Conservation (phyloP, 1,140 invertebrate genomes). For the Bradynema listronoti region DNA sequence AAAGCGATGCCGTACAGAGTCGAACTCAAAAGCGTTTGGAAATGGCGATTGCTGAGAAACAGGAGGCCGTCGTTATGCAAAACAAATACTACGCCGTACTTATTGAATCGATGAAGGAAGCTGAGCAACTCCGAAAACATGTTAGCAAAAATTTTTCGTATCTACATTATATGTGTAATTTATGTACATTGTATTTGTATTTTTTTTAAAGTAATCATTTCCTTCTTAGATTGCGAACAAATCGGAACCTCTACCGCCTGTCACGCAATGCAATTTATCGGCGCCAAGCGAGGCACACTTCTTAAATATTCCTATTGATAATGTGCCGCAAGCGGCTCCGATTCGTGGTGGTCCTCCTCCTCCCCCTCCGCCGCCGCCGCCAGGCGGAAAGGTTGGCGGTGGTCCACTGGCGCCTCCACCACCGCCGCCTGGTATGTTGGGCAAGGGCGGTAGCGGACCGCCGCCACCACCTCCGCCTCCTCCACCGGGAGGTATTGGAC, state of each 20-base stretch:
- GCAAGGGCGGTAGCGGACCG: not conserved
- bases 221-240: slow-evolving; percentile 22
- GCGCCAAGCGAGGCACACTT: slow-evolving; percentile 19
- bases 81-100: slow-evolving; percentile 31
- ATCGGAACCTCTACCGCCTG: slow-evolving; percentile 5
- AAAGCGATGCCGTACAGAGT: slow-evolving; percentile 13
- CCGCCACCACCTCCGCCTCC: slow-evolving; percentile 14
- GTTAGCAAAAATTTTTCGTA: slow-evolving; percentile 13
- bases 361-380: slow-evolving; percentile 31
- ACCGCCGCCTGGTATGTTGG: slow-evolving; percentile 7
- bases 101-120: slow-evolving; percentile 25
- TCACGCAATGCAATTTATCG: slow-evolving; percentile 22
- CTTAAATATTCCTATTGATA: slow-evolving; percentile 6
- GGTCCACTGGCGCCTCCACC: slow-evolving; percentile 19
- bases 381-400: slow-evolving; percentile 1
- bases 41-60: slow-evolving; percentile 19
- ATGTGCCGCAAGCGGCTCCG: slow-evolving; percentile 1
- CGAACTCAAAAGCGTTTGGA: slow-evolving; percentile 21
- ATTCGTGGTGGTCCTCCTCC: slow-evolving; percentile 10
- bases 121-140: slow-evolving; percentile 20
- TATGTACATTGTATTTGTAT: not conserved
- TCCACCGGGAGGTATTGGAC: slow-evolving; percentile 12
- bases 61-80: slow-evolving; percentile 30
- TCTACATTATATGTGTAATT: not conserved
- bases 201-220: slow-evolving; percentile 3